Evolutionary conservation across 2,113 vertebrate genomes (phyloP), one percentile per base, ranked within the genome.

Genomic region (Microtus ochrogaster): DNA sequence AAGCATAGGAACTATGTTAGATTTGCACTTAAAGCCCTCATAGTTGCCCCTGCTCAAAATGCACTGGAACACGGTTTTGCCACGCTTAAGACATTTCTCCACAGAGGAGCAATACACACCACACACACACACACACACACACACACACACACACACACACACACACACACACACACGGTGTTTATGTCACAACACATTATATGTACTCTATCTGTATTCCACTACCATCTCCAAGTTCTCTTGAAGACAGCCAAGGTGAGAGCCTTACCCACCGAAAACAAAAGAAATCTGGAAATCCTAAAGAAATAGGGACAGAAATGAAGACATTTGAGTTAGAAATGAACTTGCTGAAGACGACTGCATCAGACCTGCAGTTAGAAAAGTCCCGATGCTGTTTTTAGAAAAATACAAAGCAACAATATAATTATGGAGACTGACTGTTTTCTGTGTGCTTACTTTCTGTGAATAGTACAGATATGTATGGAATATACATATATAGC

Each of bases 251-350:
- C 47, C 39, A 95, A 83, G 26, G 13, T 84, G 52, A 84, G 2
- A 74, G 41, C 1, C 33, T 12, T 88, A 82, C 39, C 8, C 7
- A 81, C 63, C 36, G 36, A 70, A 83, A 87, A 92, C 33, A 90
- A 47, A 85, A 63, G 41, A 85, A 97, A 79, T 66, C 33, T 44
- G 28, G n/a, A 95, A 93, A 93, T 93, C 66, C 26, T 61, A 93
- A 97, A 93, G 93, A 90, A 76, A 88, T 84, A 4, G 17, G 14
- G 26, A 30, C 55, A 95, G 65, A 55, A 92, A 77, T 77, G 11
- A 92, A 70, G 22, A 74, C 74, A 77, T 7, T 74, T 76, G 39
- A 95, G 68, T 89, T 89, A 33, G 91, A 95, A 97, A 85, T 94
- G 85, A 96, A 91, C 21, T 24, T 66, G 65, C 22, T 68, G 19